A percentile compares a stretch with the other conserved stretches of the same genome.
These are phyloP conservation scores for Thripadectes ignobilis DNA, from an alignment of 2,797 vertebrate genomes.

Conservation along the genomic window DNA sequence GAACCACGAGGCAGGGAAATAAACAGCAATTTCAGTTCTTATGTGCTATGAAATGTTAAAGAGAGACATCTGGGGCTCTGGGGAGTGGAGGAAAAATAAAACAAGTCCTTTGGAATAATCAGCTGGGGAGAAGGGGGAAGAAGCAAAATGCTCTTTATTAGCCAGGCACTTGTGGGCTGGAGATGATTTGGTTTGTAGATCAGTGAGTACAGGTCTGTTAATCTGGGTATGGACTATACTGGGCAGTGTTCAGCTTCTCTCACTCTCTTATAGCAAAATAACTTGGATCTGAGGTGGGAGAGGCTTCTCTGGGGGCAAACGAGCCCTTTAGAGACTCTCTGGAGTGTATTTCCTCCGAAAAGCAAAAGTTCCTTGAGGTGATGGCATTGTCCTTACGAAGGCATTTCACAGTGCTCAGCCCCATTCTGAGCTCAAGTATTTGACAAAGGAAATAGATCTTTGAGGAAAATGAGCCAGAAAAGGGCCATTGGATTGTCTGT, in stretches of 20 bases:
- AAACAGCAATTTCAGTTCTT: not conserved
- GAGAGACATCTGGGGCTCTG: not conserved
- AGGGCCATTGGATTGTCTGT: too few relatives aligned
- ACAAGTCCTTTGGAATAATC: not conserved
- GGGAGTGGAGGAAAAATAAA: accelerated
- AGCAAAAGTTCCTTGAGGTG: not conserved
- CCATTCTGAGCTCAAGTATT: not conserved
- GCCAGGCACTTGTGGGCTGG: not conserved
- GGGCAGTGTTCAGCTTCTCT: not conserved
- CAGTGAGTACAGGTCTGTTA: not conserved
- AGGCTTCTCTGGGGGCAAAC: not conserved
- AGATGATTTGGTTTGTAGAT: not conserved
- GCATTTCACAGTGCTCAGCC: not conserved
- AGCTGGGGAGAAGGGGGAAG: not conserved
- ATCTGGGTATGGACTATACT: not conserved
- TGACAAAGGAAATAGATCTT: not conserved
- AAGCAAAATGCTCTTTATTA: not conserved
- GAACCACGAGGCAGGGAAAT: not conserved
- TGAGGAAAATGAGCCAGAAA: not conserved
- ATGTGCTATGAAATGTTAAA: not conserved
- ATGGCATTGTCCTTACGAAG: not conserved
- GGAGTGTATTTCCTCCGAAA: not conserved
- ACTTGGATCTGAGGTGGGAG: not conserved
- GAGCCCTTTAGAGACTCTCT: not conserved
- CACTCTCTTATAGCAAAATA: not conserved